These are phyloP conservation scores for Microcebus tavaratra DNA, from an alignment of 2,113 vertebrate species.

Conservation along the genomic window DNA sequence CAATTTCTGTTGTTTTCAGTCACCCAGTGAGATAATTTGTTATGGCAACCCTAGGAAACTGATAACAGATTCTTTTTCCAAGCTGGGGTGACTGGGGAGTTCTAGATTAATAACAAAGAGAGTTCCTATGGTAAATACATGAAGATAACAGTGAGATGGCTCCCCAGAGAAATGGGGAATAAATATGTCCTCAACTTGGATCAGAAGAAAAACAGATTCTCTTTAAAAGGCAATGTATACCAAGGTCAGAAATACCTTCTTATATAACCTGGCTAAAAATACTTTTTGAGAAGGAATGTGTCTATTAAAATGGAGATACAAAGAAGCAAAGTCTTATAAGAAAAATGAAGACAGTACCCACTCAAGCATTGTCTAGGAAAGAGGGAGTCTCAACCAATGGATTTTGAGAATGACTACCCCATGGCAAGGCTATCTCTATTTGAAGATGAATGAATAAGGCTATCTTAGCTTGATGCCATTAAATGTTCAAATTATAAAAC, in stretches of 20 bases:
- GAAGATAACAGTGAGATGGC: not conserved
- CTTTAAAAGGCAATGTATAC: not conserved
- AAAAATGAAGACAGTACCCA: slow-evolving; percentile 22
- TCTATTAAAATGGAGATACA: slow-evolving; percentile 44
- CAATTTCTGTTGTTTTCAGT: not conserved
- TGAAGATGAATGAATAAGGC: slow-evolving; percentile 64
- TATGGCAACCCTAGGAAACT: not conserved
- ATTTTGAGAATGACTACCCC: slow-evolving; percentile 52
- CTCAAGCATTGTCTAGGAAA: slow-evolving; percentile 12
- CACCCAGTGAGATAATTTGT: not conserved
- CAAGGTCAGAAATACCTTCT: slow-evolving; percentile 22
- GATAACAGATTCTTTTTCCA: slow-evolving; percentile 9
- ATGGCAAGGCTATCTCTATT: slow-evolving; percentile 43
- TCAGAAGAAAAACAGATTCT: slow-evolving; percentile 15
- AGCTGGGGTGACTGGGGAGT: not conserved
- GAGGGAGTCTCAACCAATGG: not conserved
- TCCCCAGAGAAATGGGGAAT: not conserved
- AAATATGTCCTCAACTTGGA: not conserved
- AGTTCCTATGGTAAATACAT: not conserved
- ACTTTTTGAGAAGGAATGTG: slow-evolving; percentile 30
- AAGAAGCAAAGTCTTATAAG: slow-evolving; percentile 12
- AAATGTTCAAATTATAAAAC: slow-evolving; percentile 74
- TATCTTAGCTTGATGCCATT: slow-evolving; percentile 71
- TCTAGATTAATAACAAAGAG: not conserved
- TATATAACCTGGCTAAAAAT: not conserved